Conservation (phyloP, 1,140 invertebrate species). For the Pachyrhynchus sulphureomaculatus region DNA sequence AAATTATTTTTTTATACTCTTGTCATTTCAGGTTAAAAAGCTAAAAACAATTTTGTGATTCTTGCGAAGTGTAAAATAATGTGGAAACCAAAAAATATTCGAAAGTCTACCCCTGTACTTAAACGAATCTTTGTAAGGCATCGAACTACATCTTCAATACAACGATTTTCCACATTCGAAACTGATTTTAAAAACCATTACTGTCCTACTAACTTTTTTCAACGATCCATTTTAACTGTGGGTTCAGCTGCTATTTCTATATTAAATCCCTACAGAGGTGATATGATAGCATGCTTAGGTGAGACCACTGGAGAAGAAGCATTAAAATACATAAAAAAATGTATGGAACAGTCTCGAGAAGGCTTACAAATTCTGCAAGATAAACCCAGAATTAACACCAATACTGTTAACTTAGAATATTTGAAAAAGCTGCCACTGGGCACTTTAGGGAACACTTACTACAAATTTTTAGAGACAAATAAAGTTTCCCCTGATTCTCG, state of each 20-base stretch:
- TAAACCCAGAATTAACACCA: constrained; percentile 84
- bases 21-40: too few species aligned
- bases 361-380: constrained; percentile 73
- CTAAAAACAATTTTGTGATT: too few species aligned
- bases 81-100: too few species aligned
- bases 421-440: constrained; percentile 72
- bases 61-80: too few species aligned
- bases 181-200: constrained; percentile 61
- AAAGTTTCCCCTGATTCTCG: constrained; percentile 93
- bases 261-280: constrained; percentile 73
- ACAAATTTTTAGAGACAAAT: constrained; percentile 77
- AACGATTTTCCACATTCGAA: constrained; percentile 48
- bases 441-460: constrained; percentile 83
- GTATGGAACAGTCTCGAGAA: constrained; percentile 62
- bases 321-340: constrained; percentile 64
- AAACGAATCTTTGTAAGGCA: too few species aligned
- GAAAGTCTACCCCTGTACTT: too few species aligned
- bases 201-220: constrained; percentile 71
- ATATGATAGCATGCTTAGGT: constrained; percentile 92
- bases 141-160: too few species aligned
- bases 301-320: constrained; percentile 79
- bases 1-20: too few species aligned
- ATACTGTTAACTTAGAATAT: constrained; percentile 74
- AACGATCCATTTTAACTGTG: constrained; percentile 71
- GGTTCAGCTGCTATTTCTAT: constrained; percentile 79